Base-by-base conservation (phyloP, 2,113 vertebrate genomes). In the Cynopterus brachyotis region DNA sequence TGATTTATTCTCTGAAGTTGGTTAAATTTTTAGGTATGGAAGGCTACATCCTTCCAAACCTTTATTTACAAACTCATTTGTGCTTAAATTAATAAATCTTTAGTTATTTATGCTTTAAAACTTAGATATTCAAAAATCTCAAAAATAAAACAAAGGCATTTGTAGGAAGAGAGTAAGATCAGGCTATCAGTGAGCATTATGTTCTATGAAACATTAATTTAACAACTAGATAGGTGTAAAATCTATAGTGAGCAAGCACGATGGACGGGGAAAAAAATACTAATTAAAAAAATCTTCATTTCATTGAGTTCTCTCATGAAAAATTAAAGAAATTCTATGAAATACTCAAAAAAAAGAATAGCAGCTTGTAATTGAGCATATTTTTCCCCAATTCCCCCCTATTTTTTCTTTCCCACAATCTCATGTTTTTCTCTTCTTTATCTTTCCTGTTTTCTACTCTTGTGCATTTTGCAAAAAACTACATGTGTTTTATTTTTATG, bases 31-130 rank as follows among this genome's bases (percentile, higher is more conserved):
- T 72, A 69, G 35, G 16, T 88, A 84, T 88, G 53, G 88, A 88
- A 88, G 64, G 6, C 24, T 91, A 30, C 20, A 79, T n/a, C 8
- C 55, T 59, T 30, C 81, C 47, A 85, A 85, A 92, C 30, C 76
- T 94, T 86, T 95, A 64, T 72, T 88, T 88, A 96, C 92, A 94
- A 96, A 82, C 57, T 60, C 81, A 88, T 81, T 87, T 69, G 26
- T 85, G 57, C 37, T 47, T 82, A 91, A 53, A 55, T 69, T 87
- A 92, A 91, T 83, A 60, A 81, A 88, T 97, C 64, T 84, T 94
- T 19, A 70, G 69, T 81, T 92, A 69, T 26, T 20, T 24, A 78
- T 92, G 32, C 35, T 67, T 91, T 92, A 88, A 92, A 93, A 1
- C 40, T 47, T 90, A 6, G 50, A 57, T 8, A 85, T 40, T 97